Evolutionary conservation across 2,888 invertebrate species (phyloP), one percentile per base, ranked within the genome.

Genomic region (Thalpophila matura): DNA sequence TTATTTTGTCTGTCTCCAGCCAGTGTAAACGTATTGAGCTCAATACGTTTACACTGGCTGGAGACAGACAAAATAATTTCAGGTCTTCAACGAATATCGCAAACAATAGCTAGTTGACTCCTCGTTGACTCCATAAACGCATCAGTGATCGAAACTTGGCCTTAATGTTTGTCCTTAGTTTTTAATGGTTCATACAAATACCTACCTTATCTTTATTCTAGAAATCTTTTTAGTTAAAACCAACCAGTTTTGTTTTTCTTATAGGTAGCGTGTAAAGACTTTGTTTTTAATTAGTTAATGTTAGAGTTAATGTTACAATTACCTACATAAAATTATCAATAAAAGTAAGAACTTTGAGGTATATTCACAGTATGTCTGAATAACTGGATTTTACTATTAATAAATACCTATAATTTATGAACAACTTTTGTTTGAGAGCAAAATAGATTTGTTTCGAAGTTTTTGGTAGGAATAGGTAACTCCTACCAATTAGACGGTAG

Each of bases 51-150:
- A 18, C 2, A 46, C 24, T 40, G 16, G n/a, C 3, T 6, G 16
- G 16, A 54, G 29, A 46, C 27, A 29, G 24, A 35, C 29, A 20
- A 31, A 37, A 18, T 14, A 45, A 33, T 27, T 16, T 37, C 26
- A 29, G 24, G 26, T 73, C 31, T 40, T 55, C 29, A 43, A 42
- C 38, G 27, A 33, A 24, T 9, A 12, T 33, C 24, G 16, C 37
- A 43, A 57, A 67, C 43, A 67, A 74, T 57, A 67, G 58, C 37
- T 29, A 55, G 37, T 55, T 66, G 57, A 72, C 42, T 67, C 40
- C 68, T 43, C 73, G n/a, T 67, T 67, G 47, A 72, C 47, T 73
- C 57, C 42, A 53, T 45, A 50, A 42, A 69, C 43, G 24, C 62
- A 53, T 46, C 47, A 49, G 31, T 42, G 50, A 47, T 67, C 55